Percentiles rank a stretch among this genome's conserved stretches.
Evolutionary conservation across 2,888 invertebrate species (phyloP).

Genomic region (Meteorus colon): DNA sequence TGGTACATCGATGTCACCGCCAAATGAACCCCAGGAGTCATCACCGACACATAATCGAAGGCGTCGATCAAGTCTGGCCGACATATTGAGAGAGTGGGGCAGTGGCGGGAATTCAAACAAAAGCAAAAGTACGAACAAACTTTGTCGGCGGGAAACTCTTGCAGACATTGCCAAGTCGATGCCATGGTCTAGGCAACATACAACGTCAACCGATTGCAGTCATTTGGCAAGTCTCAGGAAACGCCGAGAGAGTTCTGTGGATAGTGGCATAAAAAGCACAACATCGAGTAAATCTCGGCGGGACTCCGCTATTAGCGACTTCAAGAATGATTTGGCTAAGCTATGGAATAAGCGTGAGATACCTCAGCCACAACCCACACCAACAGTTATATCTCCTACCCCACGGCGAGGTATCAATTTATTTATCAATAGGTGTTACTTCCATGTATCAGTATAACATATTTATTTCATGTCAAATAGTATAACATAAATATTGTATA

Average conservation of each 20-base stretch:
- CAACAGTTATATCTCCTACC: slow-evolving; percentile 68
- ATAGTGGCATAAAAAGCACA: slow-evolving; percentile 84
- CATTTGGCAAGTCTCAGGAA: slow-evolving; percentile 76
- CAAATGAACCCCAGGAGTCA: slow-evolving; percentile 81
- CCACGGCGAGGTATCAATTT: slow-evolving; percentile 64
- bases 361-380: slow-evolving; percentile 63
- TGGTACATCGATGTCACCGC: slow-evolving; percentile 84
- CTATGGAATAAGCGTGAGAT: slow-evolving; percentile 75
- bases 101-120: slow-evolving; percentile 76
- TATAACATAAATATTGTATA: slow-evolving; percentile 6
- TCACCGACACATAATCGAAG: slow-evolving; percentile 83
- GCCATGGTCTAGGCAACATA: slow-evolving; percentile 84
- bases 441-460: not conserved
- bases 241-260: slow-evolving; percentile 90
- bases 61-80: slow-evolving; percentile 89
- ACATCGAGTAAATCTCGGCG: slow-evolving; percentile 82
- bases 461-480: not conserved
- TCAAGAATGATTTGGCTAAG: slow-evolving; percentile 82
- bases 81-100: slow-evolving; percentile 91
- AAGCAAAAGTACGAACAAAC: slow-evolving; percentile 72
- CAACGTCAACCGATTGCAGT: slow-evolving; percentile 75
- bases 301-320: slow-evolving; percentile 82
- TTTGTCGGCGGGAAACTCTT: slow-evolving; percentile 88
- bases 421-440: too few species aligned
- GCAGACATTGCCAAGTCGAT: slow-evolving; percentile 90